These are phyloP conservation scores for Ochropleura leucogaster DNA, from an alignment of 2,888 invertebrate genomes.

Conservation along the genomic window DNA sequence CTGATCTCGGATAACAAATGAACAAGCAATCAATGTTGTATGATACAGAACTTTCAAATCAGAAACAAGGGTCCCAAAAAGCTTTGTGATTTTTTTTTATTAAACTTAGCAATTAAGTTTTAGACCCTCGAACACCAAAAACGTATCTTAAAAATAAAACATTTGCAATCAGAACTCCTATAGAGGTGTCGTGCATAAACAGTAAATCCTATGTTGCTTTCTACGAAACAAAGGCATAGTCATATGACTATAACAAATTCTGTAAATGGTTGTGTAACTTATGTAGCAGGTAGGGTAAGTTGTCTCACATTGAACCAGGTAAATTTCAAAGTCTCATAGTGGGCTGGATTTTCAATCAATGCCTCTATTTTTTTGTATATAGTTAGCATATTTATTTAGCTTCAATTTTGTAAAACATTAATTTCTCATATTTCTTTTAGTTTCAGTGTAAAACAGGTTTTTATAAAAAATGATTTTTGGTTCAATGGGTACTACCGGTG, in stretches of 20 bases:
- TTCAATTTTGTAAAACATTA: too few species aligned
- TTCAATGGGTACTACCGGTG: too few species aligned
- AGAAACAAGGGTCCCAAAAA: background rate
- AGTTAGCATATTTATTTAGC: too few species aligned
- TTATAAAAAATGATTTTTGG: too few species aligned
- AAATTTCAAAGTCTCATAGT: too few species aligned
- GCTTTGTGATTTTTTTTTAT: background rate
- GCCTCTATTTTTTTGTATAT: too few species aligned
- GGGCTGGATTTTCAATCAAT: too few species aligned
- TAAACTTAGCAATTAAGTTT: too few species aligned
- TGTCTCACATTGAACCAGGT: too few species aligned
- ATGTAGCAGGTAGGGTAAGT: background rate
- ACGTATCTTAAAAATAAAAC: background rate
- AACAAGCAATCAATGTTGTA: background rate
- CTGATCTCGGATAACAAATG: constrained; percentile 3
- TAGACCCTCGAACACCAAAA: background rate
- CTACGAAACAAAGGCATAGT: background rate
- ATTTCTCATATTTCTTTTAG: too few species aligned
- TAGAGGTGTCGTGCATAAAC: background rate
- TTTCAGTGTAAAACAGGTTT: too few species aligned
- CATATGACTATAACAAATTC: background rate
- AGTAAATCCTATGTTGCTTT: background rate
- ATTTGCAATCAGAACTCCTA: too few species aligned
- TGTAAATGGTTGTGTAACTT: background rate
- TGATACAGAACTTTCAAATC: background rate